Percentiles rank a stretch among this genome's conserved stretches.
These are phyloP conservation scores for Octopus bimaculoides DNA, from an alignment of 1,140 invertebrate genomes.

Conservation along the genomic window DNA sequence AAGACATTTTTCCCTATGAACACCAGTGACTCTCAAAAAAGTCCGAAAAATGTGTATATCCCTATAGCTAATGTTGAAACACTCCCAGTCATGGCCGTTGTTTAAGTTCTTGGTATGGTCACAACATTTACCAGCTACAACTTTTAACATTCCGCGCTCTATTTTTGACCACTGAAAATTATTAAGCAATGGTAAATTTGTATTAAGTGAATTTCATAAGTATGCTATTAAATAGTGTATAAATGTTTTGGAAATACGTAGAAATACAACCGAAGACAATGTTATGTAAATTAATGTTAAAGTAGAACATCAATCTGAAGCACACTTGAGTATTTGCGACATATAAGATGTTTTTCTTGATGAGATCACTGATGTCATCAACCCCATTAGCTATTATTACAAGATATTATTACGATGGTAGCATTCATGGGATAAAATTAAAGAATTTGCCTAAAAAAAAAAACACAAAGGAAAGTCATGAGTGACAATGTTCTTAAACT, in stretches of 20 bases:
- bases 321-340: conserved; percentile 1
- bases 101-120: background rate
- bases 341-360: background rate
- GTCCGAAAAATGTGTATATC: background rate
- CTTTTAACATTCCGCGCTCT: background rate
- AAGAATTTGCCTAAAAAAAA: background rate
- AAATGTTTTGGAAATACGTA: background rate
- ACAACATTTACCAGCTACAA: background rate
- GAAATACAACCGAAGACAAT: background rate
- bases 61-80: background rate
- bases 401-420: background rate
- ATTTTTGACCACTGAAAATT: background rate
- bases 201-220: background rate
- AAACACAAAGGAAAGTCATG: background rate
- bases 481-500: background rate
- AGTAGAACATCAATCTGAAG: background rate
- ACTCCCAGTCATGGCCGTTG: background rate
- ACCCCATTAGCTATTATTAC: background rate
- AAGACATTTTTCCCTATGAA: background rate
- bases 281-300: background rate
- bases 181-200: conserved; percentile 2
- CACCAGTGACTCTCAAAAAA: background rate
- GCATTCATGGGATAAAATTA: background rate
- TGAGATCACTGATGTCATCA: conserved; percentile 7
- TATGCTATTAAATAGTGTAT: background rate